Evolutionary conservation across 2,113 vertebrate species (phyloP).

Genomic region (Xenopus borealis): DNA sequence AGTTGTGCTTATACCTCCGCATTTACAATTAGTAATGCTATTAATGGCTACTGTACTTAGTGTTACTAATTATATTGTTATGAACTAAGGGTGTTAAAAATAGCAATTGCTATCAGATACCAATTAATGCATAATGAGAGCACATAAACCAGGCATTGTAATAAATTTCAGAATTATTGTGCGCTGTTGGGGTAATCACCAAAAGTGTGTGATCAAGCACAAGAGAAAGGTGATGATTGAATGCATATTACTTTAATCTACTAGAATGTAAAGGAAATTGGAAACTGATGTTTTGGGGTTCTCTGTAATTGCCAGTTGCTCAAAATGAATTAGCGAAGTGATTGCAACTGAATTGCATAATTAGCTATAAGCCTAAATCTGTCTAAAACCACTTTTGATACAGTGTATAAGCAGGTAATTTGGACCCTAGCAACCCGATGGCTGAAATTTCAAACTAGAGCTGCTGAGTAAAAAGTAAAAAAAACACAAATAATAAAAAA

Average conservation of each 20-base stretch:
- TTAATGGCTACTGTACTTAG: conserved; percentile 83
- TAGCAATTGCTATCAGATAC: conserved; percentile 81
- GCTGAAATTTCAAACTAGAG: too few species aligned
- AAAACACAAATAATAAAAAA: too few species aligned
- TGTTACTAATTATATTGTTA: conserved; percentile 82
- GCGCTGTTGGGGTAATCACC: conserved; percentile 59
- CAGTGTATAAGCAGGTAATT: too few species aligned
- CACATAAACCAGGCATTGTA: conserved; percentile 78
- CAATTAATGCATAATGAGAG: conserved; percentile 83
- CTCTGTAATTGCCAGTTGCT: neutral
- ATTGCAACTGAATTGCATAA: too few species aligned
- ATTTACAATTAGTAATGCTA: conserved; percentile 83
- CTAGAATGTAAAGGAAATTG: conserved; percentile 33
- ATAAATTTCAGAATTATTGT: conserved; percentile 77
- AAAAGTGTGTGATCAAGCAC: conserved; percentile 57
- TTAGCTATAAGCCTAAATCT: too few species aligned
- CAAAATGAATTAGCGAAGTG: neutral
- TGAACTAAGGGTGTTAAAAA: conserved; percentile 82
- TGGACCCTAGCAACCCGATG: too few species aligned
- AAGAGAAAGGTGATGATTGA: conserved; percentile 53
- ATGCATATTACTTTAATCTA: conserved; percentile 44
- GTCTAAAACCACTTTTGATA: too few species aligned
- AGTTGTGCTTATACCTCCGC: conserved; percentile 72
- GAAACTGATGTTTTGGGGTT: conserved; percentile 12
- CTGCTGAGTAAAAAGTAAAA: too few species aligned